These are phyloP conservation scores for Sebastes goodei DNA, from an alignment of 2,797 vertebrate species.

Conservation along the genomic window DNA sequence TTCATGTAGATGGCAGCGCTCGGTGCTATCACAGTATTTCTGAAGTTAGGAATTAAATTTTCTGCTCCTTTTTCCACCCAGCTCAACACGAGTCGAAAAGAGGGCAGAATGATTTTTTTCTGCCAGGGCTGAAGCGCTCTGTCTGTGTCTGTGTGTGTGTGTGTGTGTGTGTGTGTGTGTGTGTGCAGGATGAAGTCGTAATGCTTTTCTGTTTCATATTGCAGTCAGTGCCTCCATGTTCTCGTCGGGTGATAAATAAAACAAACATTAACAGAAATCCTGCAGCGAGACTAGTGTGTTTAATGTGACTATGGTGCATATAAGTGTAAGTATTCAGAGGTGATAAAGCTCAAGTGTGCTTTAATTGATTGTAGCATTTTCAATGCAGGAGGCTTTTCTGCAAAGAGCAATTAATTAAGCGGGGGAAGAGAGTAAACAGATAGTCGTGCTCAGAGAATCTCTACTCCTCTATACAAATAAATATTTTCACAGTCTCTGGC, in stretches of 20 bases:
- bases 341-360: background rate
- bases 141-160: background rate
- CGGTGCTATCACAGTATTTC: conserved; percentile 12
- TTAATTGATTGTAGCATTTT: background rate
- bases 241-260: conserved; percentile 7
- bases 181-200: background rate
- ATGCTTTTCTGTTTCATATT: background rate
- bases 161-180: background rate
- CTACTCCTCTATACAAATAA: background rate
- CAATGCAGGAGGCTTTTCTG: background rate
- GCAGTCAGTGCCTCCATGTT: background rate
- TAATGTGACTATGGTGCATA: too few species aligned
- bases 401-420: conserved; percentile 12
- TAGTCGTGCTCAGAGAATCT: background rate
- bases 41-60: conserved; percentile 34
- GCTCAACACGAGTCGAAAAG: background rate
- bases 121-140: background rate
- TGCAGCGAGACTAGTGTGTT: background rate
- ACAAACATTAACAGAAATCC: background rate
- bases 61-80: conserved; percentile 16
- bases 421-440: conserved; percentile 12
- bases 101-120: conserved; percentile 6
- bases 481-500: background rate
- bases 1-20: conserved; percentile 14
- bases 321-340: background rate